Evolutionary conservation across 2,113 vertebrate genomes (phyloP).

Genomic region (Lepus americanus): DNA sequence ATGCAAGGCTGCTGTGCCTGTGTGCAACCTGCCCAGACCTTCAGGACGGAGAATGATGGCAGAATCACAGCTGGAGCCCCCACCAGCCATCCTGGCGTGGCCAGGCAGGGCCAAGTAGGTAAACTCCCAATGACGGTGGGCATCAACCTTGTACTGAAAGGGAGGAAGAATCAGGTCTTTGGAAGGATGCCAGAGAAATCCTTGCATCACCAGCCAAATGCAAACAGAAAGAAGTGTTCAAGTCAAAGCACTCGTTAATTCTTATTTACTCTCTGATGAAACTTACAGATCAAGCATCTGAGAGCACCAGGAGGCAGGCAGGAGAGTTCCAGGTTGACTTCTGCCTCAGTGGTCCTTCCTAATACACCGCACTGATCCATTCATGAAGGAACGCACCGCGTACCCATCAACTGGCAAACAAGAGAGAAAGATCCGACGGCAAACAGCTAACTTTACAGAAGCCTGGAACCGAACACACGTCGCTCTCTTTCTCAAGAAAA

Average conservation of each 20-base stretch:
- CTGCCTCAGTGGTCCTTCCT: not conserved
- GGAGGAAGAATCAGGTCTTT: not conserved
- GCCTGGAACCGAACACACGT: no score
- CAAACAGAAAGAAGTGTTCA: conserved; percentile 53
- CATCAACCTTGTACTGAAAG: conserved; percentile 36
- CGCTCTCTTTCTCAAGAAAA: not conserved
- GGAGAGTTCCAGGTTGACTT: not conserved
- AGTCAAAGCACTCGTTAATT: conserved; percentile 48
- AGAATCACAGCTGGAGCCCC: not conserved
- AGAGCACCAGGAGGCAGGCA: not conserved
- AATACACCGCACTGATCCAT: not conserved
- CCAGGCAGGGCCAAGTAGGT: not conserved
- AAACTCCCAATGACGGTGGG: conserved; percentile 5
- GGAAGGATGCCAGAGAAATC: conserved; percentile 44
- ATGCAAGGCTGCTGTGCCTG: not conserved
- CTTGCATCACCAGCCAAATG: not conserved
- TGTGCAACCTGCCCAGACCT: not conserved
- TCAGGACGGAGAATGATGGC: not conserved
- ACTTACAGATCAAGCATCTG: conserved; percentile 27
- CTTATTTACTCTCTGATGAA: conserved; percentile 36
- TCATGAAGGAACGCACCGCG: not conserved
- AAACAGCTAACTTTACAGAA: not conserved
- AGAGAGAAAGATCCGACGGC: not conserved
- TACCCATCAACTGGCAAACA: not conserved
- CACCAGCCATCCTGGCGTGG: not conserved